Conservation (phyloP, 1,140 invertebrate species). For the Drosophila jambulina region DNA sequence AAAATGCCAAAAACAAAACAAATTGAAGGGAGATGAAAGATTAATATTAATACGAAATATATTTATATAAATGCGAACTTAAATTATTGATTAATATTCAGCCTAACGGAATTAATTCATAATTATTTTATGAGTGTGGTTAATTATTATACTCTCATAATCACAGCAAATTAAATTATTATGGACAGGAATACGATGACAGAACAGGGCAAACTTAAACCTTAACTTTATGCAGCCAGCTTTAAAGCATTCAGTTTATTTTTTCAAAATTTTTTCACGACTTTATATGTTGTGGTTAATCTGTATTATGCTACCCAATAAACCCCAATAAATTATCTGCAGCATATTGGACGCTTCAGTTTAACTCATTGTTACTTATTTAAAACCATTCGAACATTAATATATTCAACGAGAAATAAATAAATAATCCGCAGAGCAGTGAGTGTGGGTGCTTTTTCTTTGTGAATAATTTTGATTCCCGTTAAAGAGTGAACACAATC, state of each 20-base stretch:
- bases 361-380: slow-evolving; percentile 8
- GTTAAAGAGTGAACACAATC: slow-evolving; percentile 14
- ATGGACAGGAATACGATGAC: not conserved
- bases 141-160: not conserved
- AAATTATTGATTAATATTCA: not conserved
- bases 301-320: not conserved
- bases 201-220: not conserved
- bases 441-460: slow-evolving; percentile 13
- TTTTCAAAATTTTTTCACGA: not conserved
- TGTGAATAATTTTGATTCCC: slow-evolving; percentile 39
- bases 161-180: not conserved
- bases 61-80: not conserved
- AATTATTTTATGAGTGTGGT: not conserved
- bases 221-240: not conserved
- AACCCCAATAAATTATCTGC: slow-evolving; percentile 14
- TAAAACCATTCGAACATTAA: slow-evolving; percentile 18
- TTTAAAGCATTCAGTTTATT: not conserved
- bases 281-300: slow-evolving; percentile 2
- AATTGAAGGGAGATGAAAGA: slow-evolving; percentile 9
- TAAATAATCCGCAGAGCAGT: slow-evolving; percentile 12
- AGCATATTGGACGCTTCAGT: slow-evolving; percentile 15
- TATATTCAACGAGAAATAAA: slow-evolving; percentile 16
- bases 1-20: slow-evolving; percentile 12
- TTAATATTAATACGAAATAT: slow-evolving; percentile 1
- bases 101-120: no score